Conservation (phyloP, 2,113 vertebrate species). For the Circaetus cinerascens region DNA sequence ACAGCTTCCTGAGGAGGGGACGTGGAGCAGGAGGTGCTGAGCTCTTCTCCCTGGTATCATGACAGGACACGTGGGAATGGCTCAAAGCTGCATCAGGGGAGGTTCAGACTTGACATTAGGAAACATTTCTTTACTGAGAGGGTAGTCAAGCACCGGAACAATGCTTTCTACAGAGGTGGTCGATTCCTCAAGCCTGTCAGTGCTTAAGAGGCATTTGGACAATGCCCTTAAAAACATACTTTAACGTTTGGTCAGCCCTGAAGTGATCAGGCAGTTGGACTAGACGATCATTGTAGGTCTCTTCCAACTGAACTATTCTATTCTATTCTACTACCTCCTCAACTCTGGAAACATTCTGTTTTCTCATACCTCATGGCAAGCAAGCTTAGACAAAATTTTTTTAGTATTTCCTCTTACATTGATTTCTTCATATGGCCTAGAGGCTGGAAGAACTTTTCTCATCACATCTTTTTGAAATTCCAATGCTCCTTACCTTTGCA, state of each 20-base stretch:
- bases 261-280: not conserved
- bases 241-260: not conserved
- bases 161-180: not conserved
- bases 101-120: not conserved
- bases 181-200: not conserved
- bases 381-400: not conserved
- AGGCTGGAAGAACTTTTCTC: not conserved
- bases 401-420: not conserved
- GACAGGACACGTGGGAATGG: rapidly evolving
- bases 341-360: not conserved
- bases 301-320: not conserved
- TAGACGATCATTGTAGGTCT: rapidly evolving
- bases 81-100: not conserved
- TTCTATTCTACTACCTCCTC: not conserved
- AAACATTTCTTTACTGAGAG: not conserved
- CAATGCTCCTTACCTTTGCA: not conserved
- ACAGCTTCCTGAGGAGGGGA: not conserved
- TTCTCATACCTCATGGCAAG: not conserved
- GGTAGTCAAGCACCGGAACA: not conserved
- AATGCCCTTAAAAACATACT: not conserved
- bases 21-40: not conserved
- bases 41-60: not conserved
- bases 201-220: not conserved
- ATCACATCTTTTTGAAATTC: not conserved
- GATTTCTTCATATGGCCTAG: not conserved